Evolutionary conservation across 2,888 invertebrate species (phyloP).

Genomic region (Cactoblastis cactorum): DNA sequence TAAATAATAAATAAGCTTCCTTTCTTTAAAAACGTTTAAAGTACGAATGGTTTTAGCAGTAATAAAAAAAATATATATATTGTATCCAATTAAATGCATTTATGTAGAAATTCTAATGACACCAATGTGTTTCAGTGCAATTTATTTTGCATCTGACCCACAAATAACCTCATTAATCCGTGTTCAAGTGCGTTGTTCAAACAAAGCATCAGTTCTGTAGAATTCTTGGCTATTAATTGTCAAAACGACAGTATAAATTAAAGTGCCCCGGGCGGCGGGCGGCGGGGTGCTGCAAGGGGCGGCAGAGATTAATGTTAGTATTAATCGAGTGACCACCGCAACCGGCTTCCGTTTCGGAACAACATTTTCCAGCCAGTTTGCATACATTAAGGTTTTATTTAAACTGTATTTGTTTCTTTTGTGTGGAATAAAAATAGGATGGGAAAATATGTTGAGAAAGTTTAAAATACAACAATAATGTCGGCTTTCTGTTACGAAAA

Average conservation of each 20-base stretch:
- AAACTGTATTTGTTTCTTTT: slow-evolving; percentile 2
- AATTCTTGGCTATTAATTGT: slow-evolving; percentile 69
- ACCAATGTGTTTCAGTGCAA: neutral
- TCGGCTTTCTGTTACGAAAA: no score
- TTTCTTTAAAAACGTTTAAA: no score
- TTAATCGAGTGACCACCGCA: slow-evolving; percentile 75
- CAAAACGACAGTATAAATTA: slow-evolving; percentile 73
- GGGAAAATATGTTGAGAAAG: no score
- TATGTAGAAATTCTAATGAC: no score
- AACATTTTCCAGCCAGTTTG: slow-evolving; percentile 8
- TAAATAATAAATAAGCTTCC: no score
- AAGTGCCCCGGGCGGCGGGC: slow-evolving; percentile 40
- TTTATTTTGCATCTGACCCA: neutral
- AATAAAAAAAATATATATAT: no score
- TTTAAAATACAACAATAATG: no score
- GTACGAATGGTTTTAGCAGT: no score
- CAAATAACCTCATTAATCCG: neutral
- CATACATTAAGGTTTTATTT: slow-evolving; percentile 2
- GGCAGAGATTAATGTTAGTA: slow-evolving; percentile 72
- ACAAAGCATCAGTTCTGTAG: slow-evolving; percentile 47
- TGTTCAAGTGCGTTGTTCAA: slow-evolving; percentile 23
- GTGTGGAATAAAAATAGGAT: no score
- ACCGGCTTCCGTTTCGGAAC: slow-evolving; percentile 4
- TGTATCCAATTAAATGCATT: no score
- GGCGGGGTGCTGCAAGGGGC: slow-evolving; percentile 28